phyloP scores from a whole-genome alignment of 1,140 invertebrate genomes.

The Acromyrmex charruanus region DNA sequence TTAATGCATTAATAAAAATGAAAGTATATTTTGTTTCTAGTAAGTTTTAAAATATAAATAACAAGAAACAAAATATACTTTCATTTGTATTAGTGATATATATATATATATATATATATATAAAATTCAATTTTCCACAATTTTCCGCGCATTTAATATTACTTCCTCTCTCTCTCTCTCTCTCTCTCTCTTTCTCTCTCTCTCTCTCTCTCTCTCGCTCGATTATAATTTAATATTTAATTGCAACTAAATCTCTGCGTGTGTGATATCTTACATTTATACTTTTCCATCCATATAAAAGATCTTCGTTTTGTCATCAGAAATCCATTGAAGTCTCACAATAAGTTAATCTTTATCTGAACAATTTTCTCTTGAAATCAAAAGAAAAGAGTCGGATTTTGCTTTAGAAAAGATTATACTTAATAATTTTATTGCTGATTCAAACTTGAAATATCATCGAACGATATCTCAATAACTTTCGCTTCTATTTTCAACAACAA shows the following conservation, averaged over 20 bases:
- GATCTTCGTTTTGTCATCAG: constrained; percentile 1
- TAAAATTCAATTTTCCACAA: too few species aligned
- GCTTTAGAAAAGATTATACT: not conserved
- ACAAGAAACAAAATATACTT: too few species aligned
- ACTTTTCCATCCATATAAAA: not conserved
- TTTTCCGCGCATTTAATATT: not conserved
- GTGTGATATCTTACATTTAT: not conserved
- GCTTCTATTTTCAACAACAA: not conserved
- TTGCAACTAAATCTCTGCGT: not conserved
- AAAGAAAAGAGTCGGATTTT: not conserved
- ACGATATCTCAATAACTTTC: not conserved
- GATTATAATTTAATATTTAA: constrained; percentile 8
- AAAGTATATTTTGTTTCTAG: not conserved
- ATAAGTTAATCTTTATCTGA: not conserved
- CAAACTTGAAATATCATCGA: not conserved
- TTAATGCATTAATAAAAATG: not conserved
- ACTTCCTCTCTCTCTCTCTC: not conserved
- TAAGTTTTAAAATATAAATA: too few species aligned
- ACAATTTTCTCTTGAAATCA: not conserved
- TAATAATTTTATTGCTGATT: not conserved
- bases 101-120: not conserved
- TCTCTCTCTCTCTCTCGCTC: too few species aligned
- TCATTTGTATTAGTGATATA: too few species aligned
- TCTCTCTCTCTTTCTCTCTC: too few species aligned
- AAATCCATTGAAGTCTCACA: not conserved